A percentile compares a stretch with the other conserved stretches of the same genome.
Conservation (phyloP, 2,888 invertebrate species). For the Allacma fusca region DNA sequence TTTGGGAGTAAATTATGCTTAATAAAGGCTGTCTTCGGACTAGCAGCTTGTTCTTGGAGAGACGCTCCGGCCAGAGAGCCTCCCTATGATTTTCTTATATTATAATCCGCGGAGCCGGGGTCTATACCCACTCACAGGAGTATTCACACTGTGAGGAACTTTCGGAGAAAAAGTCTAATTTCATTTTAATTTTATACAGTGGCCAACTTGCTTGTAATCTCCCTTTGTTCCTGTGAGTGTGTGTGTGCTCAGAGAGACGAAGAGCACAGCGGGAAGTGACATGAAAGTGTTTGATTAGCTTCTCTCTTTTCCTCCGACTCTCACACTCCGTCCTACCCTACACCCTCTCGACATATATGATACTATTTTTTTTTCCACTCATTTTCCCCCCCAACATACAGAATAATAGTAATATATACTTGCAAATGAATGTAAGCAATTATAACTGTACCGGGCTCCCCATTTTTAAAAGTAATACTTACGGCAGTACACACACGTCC, state of each 20-base stretch:
- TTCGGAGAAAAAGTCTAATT: constrained; percentile 44
- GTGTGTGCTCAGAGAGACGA: constrained; percentile 23
- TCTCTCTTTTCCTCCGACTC: constrained; percentile 17
- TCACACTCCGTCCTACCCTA: not conserved
- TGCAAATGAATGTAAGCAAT: constrained; percentile 34
- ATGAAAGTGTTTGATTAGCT: constrained; percentile 45
- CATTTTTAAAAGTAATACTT: not conserved
- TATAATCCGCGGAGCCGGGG: too few species aligned
- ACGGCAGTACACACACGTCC: not conserved
- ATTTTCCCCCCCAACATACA: not conserved
- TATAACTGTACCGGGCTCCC: constrained; percentile 17
- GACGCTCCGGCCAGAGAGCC: too few species aligned
- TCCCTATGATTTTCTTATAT: too few species aligned
- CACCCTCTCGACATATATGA: too few species aligned
- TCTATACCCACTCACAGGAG: not conserved
- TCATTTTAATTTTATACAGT: constrained; percentile 45
- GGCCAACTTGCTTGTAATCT: constrained; percentile 12
- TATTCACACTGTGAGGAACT: not conserved
- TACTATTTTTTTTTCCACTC: not conserved
- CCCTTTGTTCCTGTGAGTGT: constrained; percentile 21
- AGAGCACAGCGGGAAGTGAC: constrained; percentile 46
- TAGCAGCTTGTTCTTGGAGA: not conserved
- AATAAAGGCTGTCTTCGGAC: constrained; percentile 45
- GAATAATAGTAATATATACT: not conserved
- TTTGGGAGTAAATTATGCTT: constrained; percentile 44